These are phyloP conservation scores for Centropus bengalensis DNA, from an alignment of 2,113 vertebrate species.

Conservation along the genomic window DNA sequence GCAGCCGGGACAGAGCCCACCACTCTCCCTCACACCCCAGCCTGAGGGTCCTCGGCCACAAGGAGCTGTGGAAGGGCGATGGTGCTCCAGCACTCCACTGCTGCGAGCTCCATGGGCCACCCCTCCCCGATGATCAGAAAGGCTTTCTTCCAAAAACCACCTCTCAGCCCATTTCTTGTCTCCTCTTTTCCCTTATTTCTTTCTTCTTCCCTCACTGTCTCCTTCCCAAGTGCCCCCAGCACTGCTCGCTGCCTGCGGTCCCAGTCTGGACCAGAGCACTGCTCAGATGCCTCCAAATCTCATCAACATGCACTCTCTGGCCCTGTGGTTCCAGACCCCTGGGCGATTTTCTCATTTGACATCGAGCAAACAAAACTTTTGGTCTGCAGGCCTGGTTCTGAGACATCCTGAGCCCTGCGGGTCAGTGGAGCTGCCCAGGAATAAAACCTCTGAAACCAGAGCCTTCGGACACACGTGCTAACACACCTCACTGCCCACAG, in stretches of 20 bases:
- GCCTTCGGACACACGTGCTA: neutral
- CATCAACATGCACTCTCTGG: neutral
- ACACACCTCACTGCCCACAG: neutral
- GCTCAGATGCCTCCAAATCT: fast-evolving
- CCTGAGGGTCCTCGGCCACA: fast-evolving
- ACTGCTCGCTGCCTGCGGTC: fast-evolving
- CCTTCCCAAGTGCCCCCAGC: neutral
- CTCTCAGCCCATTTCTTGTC: neutral
- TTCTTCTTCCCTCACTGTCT: neutral
- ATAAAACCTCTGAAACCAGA: neutral
- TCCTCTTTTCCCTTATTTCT: neutral
- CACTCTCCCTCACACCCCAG: fast-evolving
- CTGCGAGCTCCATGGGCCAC: neutral
- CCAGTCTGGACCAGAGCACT: fast-evolving
- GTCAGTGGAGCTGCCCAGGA: neutral
- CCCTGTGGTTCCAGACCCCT: fast-evolving
- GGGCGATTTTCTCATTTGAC: neutral
- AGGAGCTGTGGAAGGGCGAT: fast-evolving
- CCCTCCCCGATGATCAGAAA: neutral
- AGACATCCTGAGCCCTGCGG: neutral
- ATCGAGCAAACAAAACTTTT: neutral
- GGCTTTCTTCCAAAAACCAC: neutral
- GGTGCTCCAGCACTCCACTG: neutral
- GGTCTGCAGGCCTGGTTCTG: neutral
- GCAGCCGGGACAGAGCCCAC: neutral